Evolutionary conservation across 2,888 invertebrate species (phyloP), one percentile per base, ranked within the genome.

Genomic region (Orthosia gothica): DNA sequence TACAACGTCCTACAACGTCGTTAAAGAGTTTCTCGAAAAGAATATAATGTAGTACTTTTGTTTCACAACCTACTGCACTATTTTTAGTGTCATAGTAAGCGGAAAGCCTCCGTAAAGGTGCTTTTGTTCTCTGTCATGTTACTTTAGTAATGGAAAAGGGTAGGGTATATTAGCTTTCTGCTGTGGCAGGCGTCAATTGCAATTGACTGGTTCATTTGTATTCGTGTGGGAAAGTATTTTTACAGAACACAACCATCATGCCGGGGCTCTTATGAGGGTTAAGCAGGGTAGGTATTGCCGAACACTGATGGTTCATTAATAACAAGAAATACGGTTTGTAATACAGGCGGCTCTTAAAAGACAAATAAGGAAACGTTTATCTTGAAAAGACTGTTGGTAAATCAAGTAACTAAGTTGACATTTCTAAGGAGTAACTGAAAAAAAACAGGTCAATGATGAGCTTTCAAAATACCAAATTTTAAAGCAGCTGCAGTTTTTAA

Each of bases 71-170:
- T 62, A 71, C 26, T 81, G 76, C 69, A 81, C 70, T 71, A 75
- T 69, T 74, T 81, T 82, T 82, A 81, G 75, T 82, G 81, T 75
- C 76, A 81, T 75, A 66, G 85, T 82, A 81, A 82, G n/a, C n/a
- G 67, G 84, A 80, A 81, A 81, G 52, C 70, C 57, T 68, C 55
- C 57, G 23, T 71, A 52, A 84, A 71, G 59, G 81, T 74, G 65
- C 40, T 75, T 75, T 84, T 81, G 75, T 84, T 71, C 65, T 65
- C 55, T 66, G 69, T 54, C 55, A 84, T 66, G 65, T 84, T 74
- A 81, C 75, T 81, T 74, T 59, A 68, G 70, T 81, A 84, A 84
- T 81, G 70, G 75, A 81, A 84, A 81, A 84, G 84, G 81, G 81
- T 84, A 74, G 81, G 84, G 84, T 74, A 55, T 84, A n/a, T n/a